phyloP scores from a whole-genome alignment of 2,888 invertebrate species.

The Agonum fuliginosum region DNA sequence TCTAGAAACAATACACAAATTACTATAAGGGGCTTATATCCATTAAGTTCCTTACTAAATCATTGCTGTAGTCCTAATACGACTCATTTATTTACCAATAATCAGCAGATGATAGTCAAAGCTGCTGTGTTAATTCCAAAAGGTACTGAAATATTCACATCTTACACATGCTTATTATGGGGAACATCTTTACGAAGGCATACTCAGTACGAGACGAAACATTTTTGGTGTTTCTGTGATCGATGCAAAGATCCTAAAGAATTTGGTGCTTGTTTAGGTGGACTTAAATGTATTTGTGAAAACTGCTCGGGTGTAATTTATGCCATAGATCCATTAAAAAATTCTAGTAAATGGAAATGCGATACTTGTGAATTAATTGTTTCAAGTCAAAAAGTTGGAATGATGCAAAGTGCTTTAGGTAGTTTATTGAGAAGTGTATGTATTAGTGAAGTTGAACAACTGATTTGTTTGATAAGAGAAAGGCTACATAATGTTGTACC shows the following conservation, averaged over 20 bases:
- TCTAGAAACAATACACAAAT: constrained; percentile 72
- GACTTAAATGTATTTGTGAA: constrained; percentile 75
- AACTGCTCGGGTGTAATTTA: constrained; percentile 76
- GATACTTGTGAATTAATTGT: constrained; percentile 74
- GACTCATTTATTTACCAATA: constrained; percentile 77
- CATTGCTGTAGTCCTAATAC: constrained; percentile 83
- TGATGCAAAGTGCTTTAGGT: constrained; percentile 75
- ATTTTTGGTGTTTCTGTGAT: constrained; percentile 80
- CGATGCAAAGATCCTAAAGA: constrained; percentile 82
- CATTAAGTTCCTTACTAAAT: constrained; percentile 81
- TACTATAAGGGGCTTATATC: constrained; percentile 80
- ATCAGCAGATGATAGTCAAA: constrained; percentile 77
- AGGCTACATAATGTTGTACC: constrained; percentile 77
- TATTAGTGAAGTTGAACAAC: constrained; percentile 74
- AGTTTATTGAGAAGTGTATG: constrained; percentile 75
- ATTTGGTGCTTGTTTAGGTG: constrained; percentile 77
- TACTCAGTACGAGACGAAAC: constrained; percentile 80
- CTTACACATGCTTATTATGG: constrained; percentile 82
- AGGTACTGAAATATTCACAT: constrained; percentile 79
- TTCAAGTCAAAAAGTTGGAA: constrained; percentile 74
- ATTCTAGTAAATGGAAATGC: constrained; percentile 77
- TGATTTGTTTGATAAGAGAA: constrained; percentile 76
- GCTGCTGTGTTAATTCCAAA: constrained; percentile 77
- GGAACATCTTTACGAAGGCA: constrained; percentile 79
- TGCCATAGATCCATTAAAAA: constrained; percentile 75